Conservation (phyloP, 1,140 invertebrate genomes). For the Zaprionus africanus region DNA sequence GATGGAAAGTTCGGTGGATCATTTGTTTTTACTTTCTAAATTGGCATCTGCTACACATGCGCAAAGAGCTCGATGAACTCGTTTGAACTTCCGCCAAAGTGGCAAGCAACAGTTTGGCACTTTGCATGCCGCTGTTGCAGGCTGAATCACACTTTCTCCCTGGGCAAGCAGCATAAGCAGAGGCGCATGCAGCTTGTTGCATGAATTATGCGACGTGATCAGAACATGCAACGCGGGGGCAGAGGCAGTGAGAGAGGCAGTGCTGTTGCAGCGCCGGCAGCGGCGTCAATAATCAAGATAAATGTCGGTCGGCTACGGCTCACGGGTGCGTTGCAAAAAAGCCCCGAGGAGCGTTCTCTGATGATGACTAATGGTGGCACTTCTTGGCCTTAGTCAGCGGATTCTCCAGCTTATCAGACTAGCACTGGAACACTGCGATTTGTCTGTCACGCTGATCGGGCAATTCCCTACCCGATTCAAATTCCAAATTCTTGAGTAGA, state of each 20-base stretch:
- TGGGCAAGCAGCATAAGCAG: constrained; percentile 16
- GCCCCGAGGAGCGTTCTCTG: constrained; percentile 41
- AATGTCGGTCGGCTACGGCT: constrained; percentile 66
- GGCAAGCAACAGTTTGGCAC: constrained; percentile 36
- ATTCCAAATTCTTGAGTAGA: constrained; percentile 6
- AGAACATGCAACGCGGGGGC: constrained; percentile 47
- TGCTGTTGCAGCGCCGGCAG: constrained; percentile 4
- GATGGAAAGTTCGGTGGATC: constrained; percentile 78
- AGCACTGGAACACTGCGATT: constrained; percentile 30
- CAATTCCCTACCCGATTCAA: constrained; percentile 5
- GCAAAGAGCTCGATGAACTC: constrained; percentile 61
- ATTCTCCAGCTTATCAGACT: constrained; percentile 55
- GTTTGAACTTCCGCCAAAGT: constrained; percentile 62
- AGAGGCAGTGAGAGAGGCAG: neutral
- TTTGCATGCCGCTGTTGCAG: constrained; percentile 43
- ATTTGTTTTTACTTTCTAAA: constrained; percentile 82
- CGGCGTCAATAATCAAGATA: constrained; percentile 76
- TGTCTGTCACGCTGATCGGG: constrained; percentile 55
- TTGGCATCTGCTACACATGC: constrained; percentile 77
- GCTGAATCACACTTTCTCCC: constrained; percentile 78
- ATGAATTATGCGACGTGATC: constrained; percentile 72
- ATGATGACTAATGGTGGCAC: constrained; percentile 73
- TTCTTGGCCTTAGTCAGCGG: constrained; percentile 72
- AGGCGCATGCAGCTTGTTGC: constrained; percentile 42
- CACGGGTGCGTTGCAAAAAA: constrained; percentile 70